These are phyloP conservation scores for Onthophagus sagittarius DNA, from an alignment of 2,888 invertebrate genomes.

Conservation along the genomic window DNA sequence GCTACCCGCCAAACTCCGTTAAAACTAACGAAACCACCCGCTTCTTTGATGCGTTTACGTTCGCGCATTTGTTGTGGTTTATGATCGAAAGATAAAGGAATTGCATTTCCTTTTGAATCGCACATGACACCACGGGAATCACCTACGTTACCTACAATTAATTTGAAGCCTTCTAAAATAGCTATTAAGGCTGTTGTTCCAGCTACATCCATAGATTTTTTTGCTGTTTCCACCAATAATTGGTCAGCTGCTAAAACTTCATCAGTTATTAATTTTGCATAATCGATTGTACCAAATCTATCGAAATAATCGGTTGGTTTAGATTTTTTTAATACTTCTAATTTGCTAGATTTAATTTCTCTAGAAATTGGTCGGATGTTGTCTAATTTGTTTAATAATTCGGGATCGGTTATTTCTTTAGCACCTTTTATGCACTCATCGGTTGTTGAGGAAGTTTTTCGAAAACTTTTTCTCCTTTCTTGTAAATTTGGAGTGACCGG, in stretches of 20 bases:
- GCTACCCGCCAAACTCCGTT: slow-evolving; percentile 96
- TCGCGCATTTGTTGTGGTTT: slow-evolving; percentile 96
- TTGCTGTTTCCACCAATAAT: slow-evolving; percentile 76
- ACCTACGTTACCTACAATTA: slow-evolving; percentile 94
- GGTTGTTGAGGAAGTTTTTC: slow-evolving; percentile 57
- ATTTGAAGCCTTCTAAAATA: slow-evolving; percentile 72
- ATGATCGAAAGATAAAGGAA: slow-evolving; percentile 92
- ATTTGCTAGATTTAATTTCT: slow-evolving; percentile 54
- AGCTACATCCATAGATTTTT: slow-evolving; percentile 69
- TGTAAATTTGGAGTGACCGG: slow-evolving; percentile 44
- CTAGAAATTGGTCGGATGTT: slow-evolving; percentile 59
- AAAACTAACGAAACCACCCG: slow-evolving; percentile 92
- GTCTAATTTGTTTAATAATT: slow-evolving; percentile 62
- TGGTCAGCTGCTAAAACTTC: slow-evolving; percentile 84
- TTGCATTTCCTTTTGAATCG: slow-evolving; percentile 82
- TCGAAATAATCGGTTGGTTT: slow-evolving; percentile 65
- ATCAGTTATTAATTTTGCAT: slow-evolving; percentile 76
- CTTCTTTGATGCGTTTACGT: slow-evolving; percentile 86
- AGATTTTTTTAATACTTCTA: slow-evolving; percentile 49
- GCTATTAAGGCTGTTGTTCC: slow-evolving; percentile 93
- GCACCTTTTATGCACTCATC: slow-evolving; percentile 50
- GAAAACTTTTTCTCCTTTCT: slow-evolving; percentile 63
- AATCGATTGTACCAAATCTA: slow-evolving; percentile 71
- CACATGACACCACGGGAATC: slow-evolving; percentile 96
- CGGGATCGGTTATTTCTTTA: slow-evolving; percentile 65